Percentiles rank a stretch among this genome's conserved stretches.
Evolutionary conservation across 2,113 vertebrate genomes (phyloP).

Genomic region (Zingel zingel): DNA sequence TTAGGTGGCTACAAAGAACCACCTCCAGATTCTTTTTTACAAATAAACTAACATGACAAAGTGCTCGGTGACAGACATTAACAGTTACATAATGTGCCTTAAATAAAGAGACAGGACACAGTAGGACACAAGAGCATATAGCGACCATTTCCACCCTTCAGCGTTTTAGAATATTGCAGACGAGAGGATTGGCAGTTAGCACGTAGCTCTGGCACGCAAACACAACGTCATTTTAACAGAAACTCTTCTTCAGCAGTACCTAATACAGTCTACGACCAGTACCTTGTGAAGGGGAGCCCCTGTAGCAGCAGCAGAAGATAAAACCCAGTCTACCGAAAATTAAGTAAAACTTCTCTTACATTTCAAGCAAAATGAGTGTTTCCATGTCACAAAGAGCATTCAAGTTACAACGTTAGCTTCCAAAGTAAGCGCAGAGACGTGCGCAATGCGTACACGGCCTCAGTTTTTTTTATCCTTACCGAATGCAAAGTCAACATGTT

Average conservation of each 20-base stretch:
- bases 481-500: slow-evolving; percentile 76
- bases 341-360: slow-evolving; percentile 39
- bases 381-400: background rate
- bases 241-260: background rate
- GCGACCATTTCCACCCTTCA: background rate
- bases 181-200: background rate
- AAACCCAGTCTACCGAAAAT: background rate
- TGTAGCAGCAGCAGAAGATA: background rate
- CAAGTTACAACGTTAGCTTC: background rate
- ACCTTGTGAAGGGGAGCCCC: background rate
- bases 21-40: too few relatives aligned
- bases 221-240: background rate
- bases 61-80: slow-evolving; percentile 13
- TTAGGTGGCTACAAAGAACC: background rate
- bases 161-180: background rate
- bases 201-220: background rate
- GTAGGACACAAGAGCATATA: background rate
- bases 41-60: background rate
- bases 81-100: slow-evolving; percentile 22
- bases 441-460: background rate
- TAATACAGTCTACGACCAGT: background rate
- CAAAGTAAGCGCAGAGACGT: background rate
- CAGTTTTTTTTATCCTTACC: slow-evolving; percentile 73
- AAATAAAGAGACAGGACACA: background rate
- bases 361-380: background rate